These are phyloP conservation scores for Tinea trinotella DNA, from an alignment of 2,888 invertebrate species.

Conservation along the genomic window DNA sequence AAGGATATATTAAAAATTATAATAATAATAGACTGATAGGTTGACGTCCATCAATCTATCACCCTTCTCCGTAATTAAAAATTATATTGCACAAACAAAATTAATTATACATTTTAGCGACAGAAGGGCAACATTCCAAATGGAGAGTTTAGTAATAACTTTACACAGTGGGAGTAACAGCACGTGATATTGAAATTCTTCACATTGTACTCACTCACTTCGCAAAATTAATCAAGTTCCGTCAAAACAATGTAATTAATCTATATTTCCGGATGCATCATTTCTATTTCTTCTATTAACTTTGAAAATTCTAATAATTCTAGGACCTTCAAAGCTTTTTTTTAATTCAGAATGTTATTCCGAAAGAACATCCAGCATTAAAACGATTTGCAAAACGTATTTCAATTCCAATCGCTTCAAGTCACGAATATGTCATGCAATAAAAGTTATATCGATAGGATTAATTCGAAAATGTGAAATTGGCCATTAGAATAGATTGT, in stretches of 20 bases:
- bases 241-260: not conserved
- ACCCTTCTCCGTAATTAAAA: not conserved
- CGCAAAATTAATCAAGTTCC: not conserved
- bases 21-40: too few species aligned
- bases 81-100: not conserved
- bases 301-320: too few species aligned
- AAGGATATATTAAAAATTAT: too few species aligned
- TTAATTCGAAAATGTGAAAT: not conserved
- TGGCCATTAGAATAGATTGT: not conserved
- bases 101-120: conserved; percentile 1
- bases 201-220: not conserved
- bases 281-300: too few species aligned
- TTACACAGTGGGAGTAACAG: conserved; percentile 1
- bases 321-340: too few species aligned
- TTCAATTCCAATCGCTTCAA: not conserved
- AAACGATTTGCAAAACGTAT: too few species aligned
- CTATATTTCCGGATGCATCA: too few species aligned
- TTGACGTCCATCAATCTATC: too few species aligned
- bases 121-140: conserved; percentile 6
- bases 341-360: too few species aligned
- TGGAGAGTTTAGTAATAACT: conserved; percentile 5
- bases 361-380: too few species aligned
- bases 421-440: not conserved
- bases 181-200: conserved; percentile 13
- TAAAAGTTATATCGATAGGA: not conserved